These are phyloP conservation scores for Ambastaia sidthimunki DNA, from an alignment of 2,797 vertebrate genomes.

Conservation along the genomic window DNA sequence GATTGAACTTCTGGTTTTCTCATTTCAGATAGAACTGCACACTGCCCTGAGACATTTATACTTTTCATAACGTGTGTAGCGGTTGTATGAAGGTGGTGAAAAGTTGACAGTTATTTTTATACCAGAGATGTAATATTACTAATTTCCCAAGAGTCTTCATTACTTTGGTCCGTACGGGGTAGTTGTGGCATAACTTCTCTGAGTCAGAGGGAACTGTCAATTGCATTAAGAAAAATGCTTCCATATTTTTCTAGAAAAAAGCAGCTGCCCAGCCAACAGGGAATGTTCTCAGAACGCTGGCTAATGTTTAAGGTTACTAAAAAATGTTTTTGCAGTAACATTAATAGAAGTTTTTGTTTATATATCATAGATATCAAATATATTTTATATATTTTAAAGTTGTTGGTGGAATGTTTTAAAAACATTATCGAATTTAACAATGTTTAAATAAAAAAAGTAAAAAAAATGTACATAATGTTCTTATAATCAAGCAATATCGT, in stretches of 20 bases:
- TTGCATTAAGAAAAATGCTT: slow-evolving; percentile 10
- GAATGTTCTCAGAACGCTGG: too few relatives aligned
- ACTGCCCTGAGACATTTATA: background rate
- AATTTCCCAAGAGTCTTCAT: slow-evolving; percentile 16
- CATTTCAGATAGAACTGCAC: slow-evolving; percentile 6
- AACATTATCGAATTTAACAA: too few relatives aligned
- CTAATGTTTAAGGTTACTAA: too few relatives aligned
- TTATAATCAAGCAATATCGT: too few relatives aligned
- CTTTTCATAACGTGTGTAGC: background rate
- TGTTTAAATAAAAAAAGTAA: too few relatives aligned
- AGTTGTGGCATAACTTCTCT: background rate
- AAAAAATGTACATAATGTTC: too few relatives aligned
- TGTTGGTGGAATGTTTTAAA: too few relatives aligned
- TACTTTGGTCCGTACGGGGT: slow-evolving; percentile 3
- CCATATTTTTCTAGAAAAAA: slow-evolving; percentile 19
- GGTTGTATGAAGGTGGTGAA: slow-evolving; percentile 4
- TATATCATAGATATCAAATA: too few relatives aligned
- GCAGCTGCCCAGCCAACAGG: background rate
- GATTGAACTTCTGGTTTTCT: slow-evolving; percentile 25
- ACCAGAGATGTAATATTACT: background rate
- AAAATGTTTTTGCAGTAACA: too few relatives aligned
- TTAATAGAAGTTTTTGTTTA: too few relatives aligned
- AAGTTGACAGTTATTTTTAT: slow-evolving; percentile 23
- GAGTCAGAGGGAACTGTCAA: background rate
- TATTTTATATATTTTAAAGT: too few relatives aligned